phyloP scores from a whole-genome alignment of 2,888 invertebrate genomes.

The Netelia fuscicornis region DNA sequence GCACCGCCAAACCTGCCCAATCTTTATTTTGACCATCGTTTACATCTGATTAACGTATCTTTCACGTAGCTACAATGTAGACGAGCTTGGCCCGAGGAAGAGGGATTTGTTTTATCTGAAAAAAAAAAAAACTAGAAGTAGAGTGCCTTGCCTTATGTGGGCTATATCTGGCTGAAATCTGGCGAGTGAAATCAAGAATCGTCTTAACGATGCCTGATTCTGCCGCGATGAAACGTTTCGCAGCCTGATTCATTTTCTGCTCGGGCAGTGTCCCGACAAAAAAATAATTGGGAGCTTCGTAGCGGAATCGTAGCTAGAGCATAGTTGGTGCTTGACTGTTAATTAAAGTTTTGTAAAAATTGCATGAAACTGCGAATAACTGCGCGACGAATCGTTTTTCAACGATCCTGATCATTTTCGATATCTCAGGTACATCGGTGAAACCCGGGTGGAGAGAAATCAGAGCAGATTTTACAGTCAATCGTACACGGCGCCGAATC shows the following conservation, averaged over 20 bases:
- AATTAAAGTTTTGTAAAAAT: conserved; percentile 44
- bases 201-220: not conserved
- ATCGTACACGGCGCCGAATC: conserved; percentile 91
- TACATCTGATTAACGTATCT: not conserved
- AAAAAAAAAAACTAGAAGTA: not conserved
- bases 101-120: not conserved
- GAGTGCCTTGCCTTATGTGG: not conserved
- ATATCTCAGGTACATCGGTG: conserved; percentile 89
- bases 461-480: conserved; percentile 86
- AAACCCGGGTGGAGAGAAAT: conserved; percentile 89
- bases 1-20: not conserved
- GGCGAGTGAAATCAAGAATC: conserved; percentile 2
- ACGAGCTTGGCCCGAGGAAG: not conserved
- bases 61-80: conserved; percentile 31
- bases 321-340: conserved; percentile 53
- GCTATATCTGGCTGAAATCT: not conserved
- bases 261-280: not conserved
- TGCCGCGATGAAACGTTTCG: no score
- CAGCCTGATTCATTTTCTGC: no score
- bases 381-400: not conserved
- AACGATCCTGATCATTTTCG: conserved; percentile 14
- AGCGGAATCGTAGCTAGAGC: conserved; percentile 50
- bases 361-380: conserved; percentile 53
- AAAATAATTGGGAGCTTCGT: conserved; percentile 19
- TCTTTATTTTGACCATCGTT: conserved; percentile 8